These are phyloP conservation scores for Corynorhinus townsendii DNA, from an alignment of 2,113 vertebrate genomes.

Conservation along the genomic window DNA sequence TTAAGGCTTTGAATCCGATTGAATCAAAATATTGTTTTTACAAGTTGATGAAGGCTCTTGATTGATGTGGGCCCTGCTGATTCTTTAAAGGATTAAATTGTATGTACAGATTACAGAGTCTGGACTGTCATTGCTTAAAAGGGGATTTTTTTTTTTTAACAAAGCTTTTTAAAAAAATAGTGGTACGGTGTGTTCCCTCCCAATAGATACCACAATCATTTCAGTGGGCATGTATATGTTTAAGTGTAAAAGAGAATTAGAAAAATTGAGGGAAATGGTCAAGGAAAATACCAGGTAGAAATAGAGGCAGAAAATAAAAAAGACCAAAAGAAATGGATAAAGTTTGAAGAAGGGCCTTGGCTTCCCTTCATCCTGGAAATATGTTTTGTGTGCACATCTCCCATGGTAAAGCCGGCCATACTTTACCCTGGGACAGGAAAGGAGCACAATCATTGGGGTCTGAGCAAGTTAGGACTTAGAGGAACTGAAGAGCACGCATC, in stretches of 20 bases:
- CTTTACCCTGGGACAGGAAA: background rate
- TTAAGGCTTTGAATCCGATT: slow-evolving; percentile 88
- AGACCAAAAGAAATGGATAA: background rate
- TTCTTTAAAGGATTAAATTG: slow-evolving; percentile 99
- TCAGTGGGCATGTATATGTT: background rate
- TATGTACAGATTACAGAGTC: slow-evolving; percentile 94
- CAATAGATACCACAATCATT: slow-evolving; percentile 30
- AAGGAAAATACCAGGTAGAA: slow-evolving; percentile 20
- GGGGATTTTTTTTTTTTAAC: slow-evolving; percentile 79
- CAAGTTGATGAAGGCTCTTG: slow-evolving; percentile 98
- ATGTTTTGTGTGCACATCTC: slow-evolving; percentile 21
- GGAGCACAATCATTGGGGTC: background rate
- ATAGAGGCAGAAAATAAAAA: background rate
- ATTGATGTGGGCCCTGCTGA: slow-evolving; percentile 95
- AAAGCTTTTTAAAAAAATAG: slow-evolving; percentile 44
- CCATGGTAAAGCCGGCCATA: background rate
- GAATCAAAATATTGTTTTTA: slow-evolving; percentile 99
- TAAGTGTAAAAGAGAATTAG: slow-evolving; percentile 4
- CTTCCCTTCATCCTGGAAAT: slow-evolving; percentile 62
- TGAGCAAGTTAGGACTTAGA: slow-evolving; percentile 38
- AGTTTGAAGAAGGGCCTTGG: background rate
- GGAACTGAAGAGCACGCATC: background rate
- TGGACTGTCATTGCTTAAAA: slow-evolving; percentile 77
- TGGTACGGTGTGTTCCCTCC: slow-evolving; percentile 62
- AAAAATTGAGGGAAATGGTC: background rate